phyloP scores from a whole-genome alignment of 2,797 vertebrate genomes.

The Sus cebifrons region DNA sequence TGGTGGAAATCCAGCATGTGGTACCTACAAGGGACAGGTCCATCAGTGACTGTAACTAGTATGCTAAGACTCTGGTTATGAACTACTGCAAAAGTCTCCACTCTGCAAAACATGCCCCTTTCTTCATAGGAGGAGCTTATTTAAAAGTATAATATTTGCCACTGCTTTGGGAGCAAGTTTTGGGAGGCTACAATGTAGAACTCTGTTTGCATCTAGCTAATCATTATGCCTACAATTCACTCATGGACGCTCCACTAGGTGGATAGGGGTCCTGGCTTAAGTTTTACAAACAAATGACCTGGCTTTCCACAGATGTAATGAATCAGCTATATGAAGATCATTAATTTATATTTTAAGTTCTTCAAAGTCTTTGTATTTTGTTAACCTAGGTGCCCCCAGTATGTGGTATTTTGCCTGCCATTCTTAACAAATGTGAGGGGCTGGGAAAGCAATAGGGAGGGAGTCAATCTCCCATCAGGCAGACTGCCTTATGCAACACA shows the following conservation, averaged over 20 bases:
- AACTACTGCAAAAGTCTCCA: background rate
- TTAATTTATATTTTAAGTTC: background rate
- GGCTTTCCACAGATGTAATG: background rate
- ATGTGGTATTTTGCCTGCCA: background rate
- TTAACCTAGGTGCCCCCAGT: background rate
- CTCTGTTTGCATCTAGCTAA: background rate
- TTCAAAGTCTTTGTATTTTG: conserved; percentile 18
- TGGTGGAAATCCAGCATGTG: background rate
- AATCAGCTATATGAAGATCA: background rate
- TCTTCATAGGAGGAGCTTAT: background rate
- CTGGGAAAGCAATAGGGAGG: background rate
- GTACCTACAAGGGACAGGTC: background rate
- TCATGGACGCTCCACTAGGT: background rate
- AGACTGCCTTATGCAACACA: background rate
- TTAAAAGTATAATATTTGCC: conserved; percentile 25
- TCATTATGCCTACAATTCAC: background rate
- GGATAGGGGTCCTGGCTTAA: background rate
- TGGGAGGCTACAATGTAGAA: background rate
- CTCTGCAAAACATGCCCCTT: background rate
- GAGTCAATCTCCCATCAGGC: background rate
- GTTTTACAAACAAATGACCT: background rate
- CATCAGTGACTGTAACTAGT: background rate
- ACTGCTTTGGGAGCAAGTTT: background rate
- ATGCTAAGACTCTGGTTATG: background rate
- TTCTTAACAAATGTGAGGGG: background rate